phyloP scores from a whole-genome alignment of 2,888 invertebrate species.

The Brachycybe producta region DNA sequence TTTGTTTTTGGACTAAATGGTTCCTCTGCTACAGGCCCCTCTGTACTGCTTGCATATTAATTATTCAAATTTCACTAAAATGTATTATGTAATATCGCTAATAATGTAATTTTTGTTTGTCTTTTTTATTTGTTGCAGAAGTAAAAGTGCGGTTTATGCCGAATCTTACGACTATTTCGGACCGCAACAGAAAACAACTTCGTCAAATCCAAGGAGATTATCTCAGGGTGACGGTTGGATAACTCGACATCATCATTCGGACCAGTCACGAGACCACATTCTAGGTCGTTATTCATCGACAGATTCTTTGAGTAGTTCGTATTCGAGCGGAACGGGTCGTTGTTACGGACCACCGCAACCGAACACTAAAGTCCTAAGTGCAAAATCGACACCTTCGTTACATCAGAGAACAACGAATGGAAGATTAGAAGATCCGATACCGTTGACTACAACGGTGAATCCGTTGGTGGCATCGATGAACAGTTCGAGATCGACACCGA shows the following conservation, averaged over 20 bases:
- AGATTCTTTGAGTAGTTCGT: slow-evolving; percentile 17
- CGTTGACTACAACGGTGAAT: background rate
- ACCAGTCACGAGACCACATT: background rate
- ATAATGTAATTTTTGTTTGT: too few relatives aligned
- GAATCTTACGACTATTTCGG: too few relatives aligned
- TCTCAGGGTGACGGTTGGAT: slow-evolving; percentile 4
- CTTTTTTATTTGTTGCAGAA: slow-evolving; percentile 1
- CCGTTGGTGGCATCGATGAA: slow-evolving; percentile 28
- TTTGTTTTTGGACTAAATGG: too few relatives aligned
- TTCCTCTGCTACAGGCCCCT: too few relatives aligned
- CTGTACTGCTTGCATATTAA: too few relatives aligned
- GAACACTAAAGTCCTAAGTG: slow-evolving; percentile 13
- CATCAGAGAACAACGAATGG: background rate
- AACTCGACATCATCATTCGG: slow-evolving; percentile 3
- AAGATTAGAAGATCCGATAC: slow-evolving; percentile 8
- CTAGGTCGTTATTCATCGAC: slow-evolving; percentile 19
- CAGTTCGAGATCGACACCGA: slow-evolving; percentile 40
- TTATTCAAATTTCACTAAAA: too few relatives aligned
- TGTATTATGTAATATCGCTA: too few relatives aligned
- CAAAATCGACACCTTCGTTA: slow-evolving; percentile 18
- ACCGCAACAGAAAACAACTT: too few relatives aligned
- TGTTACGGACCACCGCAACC: background rate
- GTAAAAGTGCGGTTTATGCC: slow-evolving; percentile 5
- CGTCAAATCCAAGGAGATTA: background rate
- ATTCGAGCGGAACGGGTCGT: slow-evolving; percentile 10